These are phyloP conservation scores for Lanistes nyassanus DNA, from an alignment of 1,140 invertebrate species.

Conservation along the genomic window DNA sequence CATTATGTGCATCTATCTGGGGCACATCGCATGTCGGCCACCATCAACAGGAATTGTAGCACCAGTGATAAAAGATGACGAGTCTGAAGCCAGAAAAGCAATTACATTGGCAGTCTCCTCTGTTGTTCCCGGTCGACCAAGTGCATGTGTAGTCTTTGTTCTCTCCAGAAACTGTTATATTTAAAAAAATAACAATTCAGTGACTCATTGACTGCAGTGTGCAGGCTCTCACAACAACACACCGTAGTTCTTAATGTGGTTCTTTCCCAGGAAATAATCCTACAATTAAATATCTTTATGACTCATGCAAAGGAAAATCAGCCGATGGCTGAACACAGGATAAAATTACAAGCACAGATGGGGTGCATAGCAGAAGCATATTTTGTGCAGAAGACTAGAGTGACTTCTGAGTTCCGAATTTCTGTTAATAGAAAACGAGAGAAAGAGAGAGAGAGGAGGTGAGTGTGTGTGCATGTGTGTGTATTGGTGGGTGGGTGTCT, in stretches of 20 bases:
- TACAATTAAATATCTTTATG: constrained; percentile 1
- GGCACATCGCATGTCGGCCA: constrained; percentile 81
- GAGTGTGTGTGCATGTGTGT: too few species aligned
- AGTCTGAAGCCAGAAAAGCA: constrained; percentile 83
- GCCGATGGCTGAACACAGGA: too few species aligned
- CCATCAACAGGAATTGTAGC: constrained; percentile 85
- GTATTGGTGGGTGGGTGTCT: too few species aligned
- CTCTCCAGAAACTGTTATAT: constrained; percentile 75
- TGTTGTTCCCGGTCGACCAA: constrained; percentile 80
- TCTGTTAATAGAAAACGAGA: too few species aligned
- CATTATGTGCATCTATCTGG: too few species aligned
- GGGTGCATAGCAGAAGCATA: too few species aligned
- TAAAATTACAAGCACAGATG: too few species aligned
- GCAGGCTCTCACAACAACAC: not conserved
- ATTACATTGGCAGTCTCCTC: constrained; percentile 83
- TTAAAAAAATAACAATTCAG: constrained; percentile 6
- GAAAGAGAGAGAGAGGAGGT: too few species aligned
- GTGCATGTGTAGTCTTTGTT: constrained; percentile 79
- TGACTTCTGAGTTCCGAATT: too few species aligned
- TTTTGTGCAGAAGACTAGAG: too few species aligned
- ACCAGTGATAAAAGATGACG: constrained; percentile 84
- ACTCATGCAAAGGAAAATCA: too few species aligned
- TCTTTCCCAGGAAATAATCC: not conserved
- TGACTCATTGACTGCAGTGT: too few species aligned
- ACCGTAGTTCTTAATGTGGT: not conserved